These are phyloP conservation scores for Temnothorax unifasciatus DNA, from an alignment of 2,888 invertebrate species.

Conservation along the genomic window DNA sequence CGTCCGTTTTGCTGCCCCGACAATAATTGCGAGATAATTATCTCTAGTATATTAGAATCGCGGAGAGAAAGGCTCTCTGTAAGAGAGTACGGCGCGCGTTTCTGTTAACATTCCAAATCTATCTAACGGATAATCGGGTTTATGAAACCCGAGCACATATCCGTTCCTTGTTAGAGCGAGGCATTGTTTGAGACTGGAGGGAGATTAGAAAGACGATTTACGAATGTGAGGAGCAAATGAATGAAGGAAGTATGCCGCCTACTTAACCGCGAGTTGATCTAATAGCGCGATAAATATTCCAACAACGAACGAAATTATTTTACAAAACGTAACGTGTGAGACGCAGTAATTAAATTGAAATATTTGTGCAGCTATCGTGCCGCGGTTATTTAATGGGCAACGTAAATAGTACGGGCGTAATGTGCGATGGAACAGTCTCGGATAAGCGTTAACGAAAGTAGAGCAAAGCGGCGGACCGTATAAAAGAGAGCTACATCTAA, in stretches of 20 bases:
- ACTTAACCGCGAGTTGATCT: background rate
- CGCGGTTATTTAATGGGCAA: background rate
- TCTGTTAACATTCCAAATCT: conserved; percentile 47
- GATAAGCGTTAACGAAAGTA: conserved; percentile 29
- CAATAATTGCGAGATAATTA: conserved; percentile 21
- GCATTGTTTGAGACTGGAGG: background rate
- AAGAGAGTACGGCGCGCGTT: background rate
- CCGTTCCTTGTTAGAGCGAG: conserved; percentile 1
- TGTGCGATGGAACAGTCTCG: background rate
- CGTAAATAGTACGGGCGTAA: conserved; percentile 8
- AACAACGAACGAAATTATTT: background rate
- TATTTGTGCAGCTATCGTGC: background rate
- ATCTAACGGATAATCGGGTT: conserved; percentile 14
- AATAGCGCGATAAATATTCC: conserved; percentile 13
- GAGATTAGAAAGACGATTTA: conserved; percentile 15
- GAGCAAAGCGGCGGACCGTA: conserved; percentile 27
- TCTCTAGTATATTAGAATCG: background rate
- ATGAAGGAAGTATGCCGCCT: conserved; percentile 25
- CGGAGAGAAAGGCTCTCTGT: background rate
- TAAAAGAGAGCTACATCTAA: conserved; percentile 32
- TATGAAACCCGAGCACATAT: conserved; percentile 10
- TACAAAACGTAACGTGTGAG: background rate
- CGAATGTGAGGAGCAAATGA: conserved; percentile 10
- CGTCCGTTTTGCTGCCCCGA: background rate
- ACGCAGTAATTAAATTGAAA: background rate